Base-by-base conservation (phyloP, 37 sponge, comb jelly and placozoan species). In the Hexactinellida sp. region DNA sequence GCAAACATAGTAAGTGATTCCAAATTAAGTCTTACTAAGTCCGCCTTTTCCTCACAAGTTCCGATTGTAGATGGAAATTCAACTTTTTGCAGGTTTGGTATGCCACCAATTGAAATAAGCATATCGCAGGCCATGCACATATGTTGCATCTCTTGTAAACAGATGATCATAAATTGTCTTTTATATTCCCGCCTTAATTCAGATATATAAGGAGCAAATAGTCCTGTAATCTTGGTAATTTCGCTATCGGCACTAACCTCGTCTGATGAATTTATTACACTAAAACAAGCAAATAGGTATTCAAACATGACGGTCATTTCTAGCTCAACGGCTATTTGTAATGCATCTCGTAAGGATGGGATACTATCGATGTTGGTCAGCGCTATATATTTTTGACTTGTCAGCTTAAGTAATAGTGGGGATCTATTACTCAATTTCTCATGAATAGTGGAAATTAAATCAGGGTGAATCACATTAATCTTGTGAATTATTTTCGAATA, bases 251-350 rank as follows among this genome's bases (percentile, higher is more conserved):
- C n/a, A 16, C 16, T n/a, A 28, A 63, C 76, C 30, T 63, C 76
- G 30, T 63, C 76, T 7, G 76, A 63, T 3, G 3, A 21, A 23
- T 63, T 63, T 10, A 63, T 63, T 10, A 63, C 34, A 28, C 76
- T 63, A 23, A 63, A 63, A n/a, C 76, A 63, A 32, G 76, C 76
- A 23, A 63, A 63, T 7, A 63, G 30, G 30, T 63, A 63, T 28
- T 63, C 76, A 63, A 63, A 63, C 76, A 63, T 63, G 76, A 63
- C 76, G 5, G 76, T 63, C 76, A 63, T 25, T 63, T 63, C 76
- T 28, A 63, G 13, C 34, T 63, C 76, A 32, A 63, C 30, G 3
- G 76, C 76, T 10, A 63, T 63, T n/a, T 63, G 76, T 28, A 63
- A n/a, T 25, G 76, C 76, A 5, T 23, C 34, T 63, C 34, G 3